These are phyloP conservation scores for Diplodus puntazzo DNA, from an alignment of 2,797 vertebrate species.

Conservation along the genomic window DNA sequence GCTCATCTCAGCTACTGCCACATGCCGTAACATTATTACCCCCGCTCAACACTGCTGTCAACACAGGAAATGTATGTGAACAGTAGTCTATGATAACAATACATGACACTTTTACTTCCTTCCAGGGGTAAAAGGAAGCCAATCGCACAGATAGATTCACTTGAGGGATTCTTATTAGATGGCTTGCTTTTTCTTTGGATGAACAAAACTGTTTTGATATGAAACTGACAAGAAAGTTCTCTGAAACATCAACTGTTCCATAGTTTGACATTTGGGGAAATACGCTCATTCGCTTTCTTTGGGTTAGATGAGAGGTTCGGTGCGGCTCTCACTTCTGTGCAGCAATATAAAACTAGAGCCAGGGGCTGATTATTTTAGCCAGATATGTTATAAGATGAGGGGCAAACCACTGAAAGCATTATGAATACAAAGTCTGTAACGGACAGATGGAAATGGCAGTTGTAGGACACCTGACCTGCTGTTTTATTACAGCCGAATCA, in stretches of 20 bases:
- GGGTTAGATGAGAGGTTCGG: neutral
- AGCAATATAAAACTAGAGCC: conserved; percentile 2
- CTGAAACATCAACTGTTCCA: neutral
- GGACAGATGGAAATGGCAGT: too few species aligned
- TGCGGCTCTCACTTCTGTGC: conserved; percentile 8
- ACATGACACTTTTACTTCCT: conserved; percentile 20
- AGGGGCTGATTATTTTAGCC: neutral
- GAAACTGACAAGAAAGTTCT: neutral
- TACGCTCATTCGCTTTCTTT: conserved; percentile 4
- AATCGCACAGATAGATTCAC: neutral
- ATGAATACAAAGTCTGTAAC: too few species aligned
- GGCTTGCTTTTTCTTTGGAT: conserved; percentile 9
- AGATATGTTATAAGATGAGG: too few species aligned
- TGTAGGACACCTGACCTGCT: too few species aligned
- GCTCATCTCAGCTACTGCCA: conserved; percentile 52
- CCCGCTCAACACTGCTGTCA: conserved; percentile 48
- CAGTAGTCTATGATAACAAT: conserved; percentile 21
- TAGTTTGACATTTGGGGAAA: conserved; percentile 22
- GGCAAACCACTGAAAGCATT: too few species aligned
- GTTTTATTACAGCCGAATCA: too few species aligned
- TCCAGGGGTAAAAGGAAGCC: neutral
- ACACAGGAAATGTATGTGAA: conserved; percentile 26
- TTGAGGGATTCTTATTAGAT: neutral
- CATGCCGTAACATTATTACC: conserved; percentile 56
- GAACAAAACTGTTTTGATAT: neutral